A percentile compares a stretch with the other conserved stretches of the same genome.
Evolutionary conservation across 2,113 vertebrate species (phyloP).

Genomic region (Hylia prasina): DNA sequence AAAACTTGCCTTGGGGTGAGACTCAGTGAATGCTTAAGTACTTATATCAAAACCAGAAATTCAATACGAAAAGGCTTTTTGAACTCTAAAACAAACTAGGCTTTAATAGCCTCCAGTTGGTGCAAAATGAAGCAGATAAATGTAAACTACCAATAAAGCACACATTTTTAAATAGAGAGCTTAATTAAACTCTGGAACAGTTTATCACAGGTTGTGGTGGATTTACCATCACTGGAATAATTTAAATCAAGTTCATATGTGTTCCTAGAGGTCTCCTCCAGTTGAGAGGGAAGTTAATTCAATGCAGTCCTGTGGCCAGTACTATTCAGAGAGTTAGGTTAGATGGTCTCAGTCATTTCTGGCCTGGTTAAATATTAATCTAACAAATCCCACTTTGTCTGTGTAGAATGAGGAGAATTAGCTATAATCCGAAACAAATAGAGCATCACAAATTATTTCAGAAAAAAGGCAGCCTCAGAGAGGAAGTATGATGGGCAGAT

Average conservation of each 20-base stretch:
- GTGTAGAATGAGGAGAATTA: not conserved
- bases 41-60: conserved; percentile 53
- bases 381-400: not conserved
- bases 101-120: conserved; percentile 58
- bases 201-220: not conserved
- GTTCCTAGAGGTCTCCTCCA: not conserved
- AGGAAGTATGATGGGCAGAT: not conserved
- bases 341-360: not conserved
- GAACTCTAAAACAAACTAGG: conserved; percentile 12
- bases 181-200: conserved; percentile 53
- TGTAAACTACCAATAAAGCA: conserved; percentile 40
- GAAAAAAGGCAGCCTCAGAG: not conserved
- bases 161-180: conserved; percentile 44
- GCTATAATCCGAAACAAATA: not conserved
- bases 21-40: not conserved
- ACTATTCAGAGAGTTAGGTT: not conserved
- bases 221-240: not conserved
- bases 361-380: not conserved
- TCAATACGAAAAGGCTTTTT: not conserved
- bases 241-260: conserved; percentile 47
- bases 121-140: conserved; percentile 43
- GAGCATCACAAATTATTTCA: not conserved
- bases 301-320: not conserved
- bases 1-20: not conserved
- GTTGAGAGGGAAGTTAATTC: conserved; percentile 16